phyloP scores from a whole-genome alignment of 2,888 invertebrate genomes.

The Sclerodermus sp. region DNA sequence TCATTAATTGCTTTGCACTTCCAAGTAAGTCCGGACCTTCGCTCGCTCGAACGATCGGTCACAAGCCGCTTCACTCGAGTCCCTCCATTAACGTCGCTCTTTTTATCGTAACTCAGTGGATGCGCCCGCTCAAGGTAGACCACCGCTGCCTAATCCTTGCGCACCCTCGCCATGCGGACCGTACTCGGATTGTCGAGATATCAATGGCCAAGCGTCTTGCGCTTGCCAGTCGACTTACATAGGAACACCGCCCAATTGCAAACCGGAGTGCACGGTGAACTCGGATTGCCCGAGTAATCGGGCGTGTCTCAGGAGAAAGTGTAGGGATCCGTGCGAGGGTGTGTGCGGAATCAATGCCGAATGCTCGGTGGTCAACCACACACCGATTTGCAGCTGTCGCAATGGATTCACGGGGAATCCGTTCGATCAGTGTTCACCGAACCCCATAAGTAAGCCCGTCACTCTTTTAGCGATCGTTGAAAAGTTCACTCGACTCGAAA shows the following conservation, averaged over 20 bases:
- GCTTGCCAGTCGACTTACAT: conserved; percentile 58
- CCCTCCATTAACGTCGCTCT: no score
- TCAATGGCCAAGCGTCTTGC: conserved; percentile 61
- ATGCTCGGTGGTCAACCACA: conserved; percentile 71
- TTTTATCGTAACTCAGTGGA: conserved; percentile 19
- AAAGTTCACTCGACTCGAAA: no score
- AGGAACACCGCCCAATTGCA: conserved; percentile 66
- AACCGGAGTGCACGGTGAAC: conserved; percentile 72
- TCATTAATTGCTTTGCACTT: conserved; percentile 69
- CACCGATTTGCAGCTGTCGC: conserved; percentile 73
- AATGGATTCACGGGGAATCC: conserved; percentile 75
- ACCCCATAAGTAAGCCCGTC: no score
- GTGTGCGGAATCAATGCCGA: conserved; percentile 71
- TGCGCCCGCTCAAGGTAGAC: conserved; percentile 4
- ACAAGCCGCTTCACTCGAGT: no score
- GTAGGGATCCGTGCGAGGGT: conserved; percentile 80
- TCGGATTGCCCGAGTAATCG: conserved; percentile 74
- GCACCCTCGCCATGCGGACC: conserved; percentile 65
- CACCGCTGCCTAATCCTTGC: conserved; percentile 53
- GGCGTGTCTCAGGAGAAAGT: conserved; percentile 77
- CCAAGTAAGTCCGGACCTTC: conserved; percentile 53
- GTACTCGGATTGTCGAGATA: conserved; percentile 61
- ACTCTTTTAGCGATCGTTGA: no score
- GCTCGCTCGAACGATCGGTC: no score
- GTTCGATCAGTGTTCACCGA: conserved; percentile 62